Evolutionary conservation across 2,888 invertebrate species (phyloP), one percentile per base, ranked within the genome.

Genomic region (Noctua janthina): DNA sequence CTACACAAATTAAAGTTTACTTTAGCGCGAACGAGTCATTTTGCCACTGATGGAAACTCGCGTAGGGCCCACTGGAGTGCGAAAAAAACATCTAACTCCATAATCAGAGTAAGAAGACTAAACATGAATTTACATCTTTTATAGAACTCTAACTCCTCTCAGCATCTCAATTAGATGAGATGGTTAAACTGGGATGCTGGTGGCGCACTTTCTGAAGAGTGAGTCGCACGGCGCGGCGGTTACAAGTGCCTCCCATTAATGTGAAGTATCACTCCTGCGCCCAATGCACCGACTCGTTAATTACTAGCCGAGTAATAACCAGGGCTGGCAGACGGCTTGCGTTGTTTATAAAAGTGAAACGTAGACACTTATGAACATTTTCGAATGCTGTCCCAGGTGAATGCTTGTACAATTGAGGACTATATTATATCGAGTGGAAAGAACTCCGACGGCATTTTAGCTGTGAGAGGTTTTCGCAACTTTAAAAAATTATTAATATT

Each of bases 211-310:
- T 83, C 20, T 76, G 68, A 67, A 76, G 74, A 76, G 66, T 17
- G 59, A 29, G 74, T 54, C 35, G 46, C 29, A 0, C 43, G 4
- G 64, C 13, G 35, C 66, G 6, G 29, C 11, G 10, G 51, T 0
- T 10, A 51, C 11, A 56, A 76, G 69, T 20, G 10, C 35, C 43
- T 74, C 35, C 62, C 78, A 88, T 81, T 76, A 88, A 79, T 17
- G 78, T 88, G 79, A 76, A 88, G 88, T 78, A 87, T 84, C 86
- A 68, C 76, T 84, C 80, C 46, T 35, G 67, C 71, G 72, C 76
- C 67, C 81, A 13, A 15, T 73, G 85, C 35, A 59, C 76, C 72
- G 76, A 80, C 85, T 87, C 78, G 74, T 88, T 88, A 88, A 88
- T 88, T 88, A 88, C 79, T 84, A 62, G 81, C 69, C 74, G 81